Evolutionary conservation across 2,113 vertebrate genomes (phyloP).

Genomic region (Heterocephalus glaber): DNA sequence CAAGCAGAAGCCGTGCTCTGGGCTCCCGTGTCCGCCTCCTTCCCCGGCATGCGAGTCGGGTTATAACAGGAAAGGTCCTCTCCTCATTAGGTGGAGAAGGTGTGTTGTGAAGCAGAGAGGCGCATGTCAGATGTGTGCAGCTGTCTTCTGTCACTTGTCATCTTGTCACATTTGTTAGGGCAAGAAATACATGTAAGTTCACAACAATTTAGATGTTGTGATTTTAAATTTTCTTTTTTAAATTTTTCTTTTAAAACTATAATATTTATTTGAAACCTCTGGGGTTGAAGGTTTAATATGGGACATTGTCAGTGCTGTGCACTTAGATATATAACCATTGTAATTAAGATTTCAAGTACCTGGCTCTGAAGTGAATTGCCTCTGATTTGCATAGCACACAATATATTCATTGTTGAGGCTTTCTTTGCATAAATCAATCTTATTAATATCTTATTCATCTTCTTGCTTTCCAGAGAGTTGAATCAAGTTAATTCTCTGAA

Average conservation of each 20-base stretch:
- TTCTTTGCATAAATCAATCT: constrained; percentile 85
- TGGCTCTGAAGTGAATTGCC: constrained; percentile 29
- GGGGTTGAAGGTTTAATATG: constrained; percentile 5
- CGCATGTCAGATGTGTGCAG: not conserved
- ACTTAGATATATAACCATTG: constrained; percentile 22
- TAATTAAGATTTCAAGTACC: constrained; percentile 74
- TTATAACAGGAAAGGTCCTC: constrained; percentile 24
- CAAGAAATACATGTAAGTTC: constrained; percentile 34
- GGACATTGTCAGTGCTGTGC: not conserved
- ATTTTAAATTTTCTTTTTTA: not conserved
- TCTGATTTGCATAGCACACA: constrained; percentile 83
- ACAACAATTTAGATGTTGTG: constrained; percentile 28
- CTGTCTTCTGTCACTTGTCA: not conserved
- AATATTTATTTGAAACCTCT: constrained; percentile 12
- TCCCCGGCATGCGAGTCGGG: not conserved
- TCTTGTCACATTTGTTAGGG: constrained; percentile 32
- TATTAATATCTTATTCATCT: constrained; percentile 81
- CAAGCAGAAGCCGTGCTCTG: constrained; percentile 18
- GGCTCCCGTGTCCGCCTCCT: not conserved
- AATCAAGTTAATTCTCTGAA: constrained; percentile 85
- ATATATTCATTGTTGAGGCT: constrained; percentile 78
- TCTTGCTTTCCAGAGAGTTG: constrained; percentile 74
- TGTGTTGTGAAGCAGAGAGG: constrained; percentile 36
- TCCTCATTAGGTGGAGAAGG: constrained; percentile 23
- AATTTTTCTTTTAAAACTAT: not conserved